Conservation (phyloP, 2,888 invertebrate species). For the Ormyrus thymus region DNA sequence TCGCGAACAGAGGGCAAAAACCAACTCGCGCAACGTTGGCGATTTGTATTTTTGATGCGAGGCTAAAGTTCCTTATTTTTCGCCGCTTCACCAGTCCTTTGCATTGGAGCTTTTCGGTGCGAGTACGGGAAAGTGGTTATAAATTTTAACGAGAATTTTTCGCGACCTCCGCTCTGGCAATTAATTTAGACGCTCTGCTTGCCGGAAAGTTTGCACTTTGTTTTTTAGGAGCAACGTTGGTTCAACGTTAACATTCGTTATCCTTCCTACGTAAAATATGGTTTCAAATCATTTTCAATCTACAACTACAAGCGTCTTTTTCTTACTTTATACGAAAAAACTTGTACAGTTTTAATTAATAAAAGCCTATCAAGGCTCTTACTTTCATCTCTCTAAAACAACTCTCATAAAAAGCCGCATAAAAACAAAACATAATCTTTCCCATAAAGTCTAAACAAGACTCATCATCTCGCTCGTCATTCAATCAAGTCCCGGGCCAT, state of each 20-base stretch:
- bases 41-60: neutral
- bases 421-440: neutral
- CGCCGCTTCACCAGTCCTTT: neutral
- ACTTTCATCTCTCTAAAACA: neutral
- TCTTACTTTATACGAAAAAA: too few species aligned
- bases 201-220: too few species aligned
- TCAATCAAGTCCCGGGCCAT: neutral
- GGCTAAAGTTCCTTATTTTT: slow-evolving; percentile 19
- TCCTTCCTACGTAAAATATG: too few species aligned
- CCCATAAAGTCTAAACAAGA: neutral
- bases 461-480: too few species aligned
- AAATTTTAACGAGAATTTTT: slow-evolving; percentile 46
- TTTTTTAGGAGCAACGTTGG: too few species aligned
- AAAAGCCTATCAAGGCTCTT: neutral
- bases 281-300: too few species aligned
- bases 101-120: neutral
- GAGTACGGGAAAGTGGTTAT: slow-evolving; percentile 3
- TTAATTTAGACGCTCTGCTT: slow-evolving; percentile 12
- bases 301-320: too few species aligned
- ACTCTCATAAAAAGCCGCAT: neutral
- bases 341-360: too few species aligned
- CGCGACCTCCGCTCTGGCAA: slow-evolving; percentile 7
- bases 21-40: slow-evolving; percentile 10
- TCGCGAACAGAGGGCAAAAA: neutral
- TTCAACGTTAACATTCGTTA: too few species aligned